These are phyloP conservation scores for Sylvilagus floridanus DNA, from an alignment of 2,797 vertebrate genomes.

Conservation along the genomic window DNA sequence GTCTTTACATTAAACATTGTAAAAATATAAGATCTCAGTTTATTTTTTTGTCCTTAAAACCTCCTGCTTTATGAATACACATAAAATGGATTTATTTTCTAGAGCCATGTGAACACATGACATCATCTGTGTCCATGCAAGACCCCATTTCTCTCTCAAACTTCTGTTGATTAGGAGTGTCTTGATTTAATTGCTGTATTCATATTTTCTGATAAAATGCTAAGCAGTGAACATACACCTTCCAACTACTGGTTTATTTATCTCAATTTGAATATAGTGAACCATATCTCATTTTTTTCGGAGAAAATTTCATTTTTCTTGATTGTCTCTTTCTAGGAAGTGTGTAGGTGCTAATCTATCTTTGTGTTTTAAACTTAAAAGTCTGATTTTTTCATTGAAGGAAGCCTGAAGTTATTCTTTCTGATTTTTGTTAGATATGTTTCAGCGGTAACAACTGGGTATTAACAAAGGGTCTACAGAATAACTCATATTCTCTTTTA, in stretches of 20 bases:
- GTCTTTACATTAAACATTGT: background rate
- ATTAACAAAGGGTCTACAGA: slow-evolving; percentile 93
- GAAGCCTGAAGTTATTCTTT: slow-evolving; percentile 95
- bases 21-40: slow-evolving; percentile 42
- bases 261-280: slow-evolving; percentile 88
- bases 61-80: slow-evolving; percentile 63
- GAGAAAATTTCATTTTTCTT: slow-evolving; percentile 94
- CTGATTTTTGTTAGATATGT: slow-evolving; percentile 95
- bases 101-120: slow-evolving; percentile 92
- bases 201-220: slow-evolving; percentile 91
- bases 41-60: background rate
- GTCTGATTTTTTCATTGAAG: slow-evolving; percentile 94
- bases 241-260: slow-evolving; percentile 92
- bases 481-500: slow-evolving; percentile 92
- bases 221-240: slow-evolving; percentile 93
- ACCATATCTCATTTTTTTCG: slow-evolving; percentile 95
- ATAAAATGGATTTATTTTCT: slow-evolving; percentile 94
- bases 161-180: slow-evolving; percentile 88
- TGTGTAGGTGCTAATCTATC: slow-evolving; percentile 93
- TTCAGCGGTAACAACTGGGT: slow-evolving; percentile 92
- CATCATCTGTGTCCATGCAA: slow-evolving; percentile 93
- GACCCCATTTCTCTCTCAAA: slow-evolving; percentile 91
- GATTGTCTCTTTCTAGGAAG: slow-evolving; percentile 94
- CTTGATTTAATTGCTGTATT: slow-evolving; percentile 91
- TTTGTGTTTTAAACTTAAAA: slow-evolving; percentile 94